A percentile compares a stretch with the other conserved stretches of the same genome.
Conservation (phyloP, 2,888 invertebrate genomes). For the Sicus ferrugineus region DNA sequence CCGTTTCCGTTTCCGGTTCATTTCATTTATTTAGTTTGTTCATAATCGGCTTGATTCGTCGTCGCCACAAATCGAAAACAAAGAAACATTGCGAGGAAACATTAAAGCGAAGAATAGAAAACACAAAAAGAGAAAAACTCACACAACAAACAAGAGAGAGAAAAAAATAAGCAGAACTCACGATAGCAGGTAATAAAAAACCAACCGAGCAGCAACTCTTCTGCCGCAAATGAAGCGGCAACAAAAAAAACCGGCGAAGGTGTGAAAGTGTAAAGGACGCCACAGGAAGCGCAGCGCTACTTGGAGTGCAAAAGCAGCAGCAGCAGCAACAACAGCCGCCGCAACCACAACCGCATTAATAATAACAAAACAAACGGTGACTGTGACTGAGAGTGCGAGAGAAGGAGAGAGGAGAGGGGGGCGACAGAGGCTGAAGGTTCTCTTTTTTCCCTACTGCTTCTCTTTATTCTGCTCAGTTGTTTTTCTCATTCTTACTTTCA, state of each 20-base stretch:
- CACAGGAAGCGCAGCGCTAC: not conserved
- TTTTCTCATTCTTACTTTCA: too few relatives aligned
- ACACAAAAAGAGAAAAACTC: not conserved
- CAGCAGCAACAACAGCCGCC: not conserved
- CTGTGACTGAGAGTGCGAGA: not conserved
- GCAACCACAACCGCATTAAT: not conserved
- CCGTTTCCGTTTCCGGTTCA: conserved; percentile 7
- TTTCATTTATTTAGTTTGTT: not conserved
- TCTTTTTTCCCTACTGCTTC: not conserved
- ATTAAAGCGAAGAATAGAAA: not conserved
- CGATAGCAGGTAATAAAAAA: too few relatives aligned
- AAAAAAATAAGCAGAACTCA: conserved; percentile 3
- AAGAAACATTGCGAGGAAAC: not conserved
- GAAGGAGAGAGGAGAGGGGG: not conserved
- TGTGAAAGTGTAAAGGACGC: conserved; percentile 6
- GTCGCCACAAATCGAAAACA: conserved; percentile 1
- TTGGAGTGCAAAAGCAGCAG: not conserved
- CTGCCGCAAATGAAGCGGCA: not conserved
- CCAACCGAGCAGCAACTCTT: too few relatives aligned
- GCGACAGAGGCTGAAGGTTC: not conserved
- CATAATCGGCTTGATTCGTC: conserved; percentile 1
- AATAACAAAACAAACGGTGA: not conserved
- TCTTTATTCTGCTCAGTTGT: not conserved
- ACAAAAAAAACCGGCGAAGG: not conserved
- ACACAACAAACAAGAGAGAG: not conserved